Evolutionary conservation across 1,140 invertebrate genomes (phyloP), one percentile per base, ranked within the genome.

Genomic region (Venturia canescens): DNA sequence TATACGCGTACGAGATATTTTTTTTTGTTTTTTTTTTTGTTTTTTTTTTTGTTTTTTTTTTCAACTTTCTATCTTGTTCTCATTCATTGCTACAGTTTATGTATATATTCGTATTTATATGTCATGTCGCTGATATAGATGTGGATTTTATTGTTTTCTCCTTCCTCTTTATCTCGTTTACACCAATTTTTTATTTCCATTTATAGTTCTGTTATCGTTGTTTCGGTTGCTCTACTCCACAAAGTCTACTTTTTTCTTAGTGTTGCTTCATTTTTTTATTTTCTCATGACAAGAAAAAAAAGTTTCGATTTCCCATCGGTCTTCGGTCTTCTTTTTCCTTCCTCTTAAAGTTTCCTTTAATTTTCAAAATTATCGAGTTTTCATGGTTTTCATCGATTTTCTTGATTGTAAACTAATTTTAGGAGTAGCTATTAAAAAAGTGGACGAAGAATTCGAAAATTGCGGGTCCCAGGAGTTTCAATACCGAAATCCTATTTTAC

Each of bases 1-100:
- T 23, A 27, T 72, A 70, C 67, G 48, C 57, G 34, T 74, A 80
- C 38, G 9, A 26, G 27, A 38, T 44, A 66, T 38, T 75, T 79
- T 70, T 11, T 44, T 57, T 31, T 72, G 13, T 27, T 13, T 72
- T 48, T 21, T 18, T 57, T 72, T 26, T 27, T 13, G 50, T 48
- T 21, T 18, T 57, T 26, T 38, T 75, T 79, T 70, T 11, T 44
- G 34, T 31, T 72, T 26, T 27, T 13, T 72, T 48, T 21, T 18
- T 57, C n/a, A 21, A 74, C 27, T 57, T 74, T 74, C 16, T 23
- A 71, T 38, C 34, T 21, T 48, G 34, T 34, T 69, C 67, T 69
- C 5, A 31, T 26, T 23, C 13, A 15, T 23, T 63, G 7, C 5
- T 26, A 26, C 11, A 6, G 38, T 63, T 63, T 63, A 26, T 27